Evolutionary conservation across 2,888 invertebrate species (phyloP).

Genomic region (Phorcus lineatus): DNA sequence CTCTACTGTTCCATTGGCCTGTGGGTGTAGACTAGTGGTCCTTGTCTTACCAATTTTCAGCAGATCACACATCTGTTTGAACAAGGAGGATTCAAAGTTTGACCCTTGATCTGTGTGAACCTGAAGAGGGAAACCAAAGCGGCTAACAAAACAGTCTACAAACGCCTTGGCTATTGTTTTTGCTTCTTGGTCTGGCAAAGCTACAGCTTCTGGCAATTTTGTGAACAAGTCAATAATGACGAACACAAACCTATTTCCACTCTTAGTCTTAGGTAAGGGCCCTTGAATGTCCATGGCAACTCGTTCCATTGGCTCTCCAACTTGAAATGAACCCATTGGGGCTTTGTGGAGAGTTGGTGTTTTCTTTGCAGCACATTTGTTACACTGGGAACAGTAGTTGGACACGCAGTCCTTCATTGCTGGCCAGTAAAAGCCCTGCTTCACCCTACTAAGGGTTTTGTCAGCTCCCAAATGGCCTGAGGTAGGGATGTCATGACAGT

Average conservation of each 20-base stretch:
- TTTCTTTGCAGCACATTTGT: neutral
- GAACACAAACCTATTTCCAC: constrained; percentile 2
- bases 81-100: neutral
- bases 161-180: neutral
- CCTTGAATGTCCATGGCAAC: constrained; percentile 10
- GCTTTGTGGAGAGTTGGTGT: neutral
- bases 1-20: constrained; percentile 32
- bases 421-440: constrained; percentile 22
- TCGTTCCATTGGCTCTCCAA: constrained; percentile 19
- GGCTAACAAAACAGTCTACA: neutral
- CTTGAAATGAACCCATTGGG: neutral
- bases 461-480: constrained; percentile 12
- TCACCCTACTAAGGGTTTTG: neutral
- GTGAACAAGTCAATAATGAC: constrained; percentile 15
- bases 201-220: neutral
- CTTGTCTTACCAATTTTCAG: constrained; percentile 26
- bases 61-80: neutral
- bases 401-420: neutral
- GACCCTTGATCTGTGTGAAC: neutral
- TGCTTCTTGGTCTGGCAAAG: constrained; percentile 17
- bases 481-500: constrained; percentile 3
- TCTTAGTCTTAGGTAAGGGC: constrained; percentile 1
- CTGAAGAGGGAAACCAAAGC: neutral
- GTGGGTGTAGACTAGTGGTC: constrained; percentile 31
- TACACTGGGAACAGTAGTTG: neutral